Conservation (phyloP, 2,888 invertebrate genomes). For the Periphyllus acericola region DNA sequence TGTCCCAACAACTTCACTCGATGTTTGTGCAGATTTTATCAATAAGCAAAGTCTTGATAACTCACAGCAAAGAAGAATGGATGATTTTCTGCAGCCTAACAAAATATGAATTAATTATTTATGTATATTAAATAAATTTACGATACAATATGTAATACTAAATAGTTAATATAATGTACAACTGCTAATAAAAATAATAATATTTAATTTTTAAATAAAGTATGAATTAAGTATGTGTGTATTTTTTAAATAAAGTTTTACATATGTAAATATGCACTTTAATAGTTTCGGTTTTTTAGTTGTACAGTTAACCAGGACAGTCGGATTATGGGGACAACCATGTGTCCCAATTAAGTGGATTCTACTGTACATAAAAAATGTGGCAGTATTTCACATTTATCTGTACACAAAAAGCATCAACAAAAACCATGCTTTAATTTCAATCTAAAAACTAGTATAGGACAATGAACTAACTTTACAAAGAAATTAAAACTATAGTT, state of each 20-base stretch:
- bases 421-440: no score
- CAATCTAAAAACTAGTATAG: no score
- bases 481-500: not conserved
- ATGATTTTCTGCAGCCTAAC: not conserved
- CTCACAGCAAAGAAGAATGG: not conserved
- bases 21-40: slow-evolving; percentile 7
- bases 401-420: no score
- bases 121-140: slow-evolving; percentile 2
- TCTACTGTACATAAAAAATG: no score
- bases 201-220: not conserved
- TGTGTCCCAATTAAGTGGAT: slow-evolving; percentile 1
- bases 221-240: not conserved
- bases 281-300: not conserved
- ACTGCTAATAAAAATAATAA: not conserved
- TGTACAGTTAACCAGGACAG: not conserved
- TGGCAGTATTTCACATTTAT: no score
- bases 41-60: not conserved
- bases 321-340: not conserved
- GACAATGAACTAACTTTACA: not conserved
- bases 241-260: not conserved
- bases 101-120: slow-evolving; percentile 5
- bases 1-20: slow-evolving; percentile 7
- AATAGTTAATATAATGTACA: slow-evolving; percentile 4
- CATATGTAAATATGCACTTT: not conserved
- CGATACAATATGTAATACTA: not conserved